Conservation (phyloP, 35 echinoderm and acorn worm genomes). For the Eucidaris tribuloides region DNA sequence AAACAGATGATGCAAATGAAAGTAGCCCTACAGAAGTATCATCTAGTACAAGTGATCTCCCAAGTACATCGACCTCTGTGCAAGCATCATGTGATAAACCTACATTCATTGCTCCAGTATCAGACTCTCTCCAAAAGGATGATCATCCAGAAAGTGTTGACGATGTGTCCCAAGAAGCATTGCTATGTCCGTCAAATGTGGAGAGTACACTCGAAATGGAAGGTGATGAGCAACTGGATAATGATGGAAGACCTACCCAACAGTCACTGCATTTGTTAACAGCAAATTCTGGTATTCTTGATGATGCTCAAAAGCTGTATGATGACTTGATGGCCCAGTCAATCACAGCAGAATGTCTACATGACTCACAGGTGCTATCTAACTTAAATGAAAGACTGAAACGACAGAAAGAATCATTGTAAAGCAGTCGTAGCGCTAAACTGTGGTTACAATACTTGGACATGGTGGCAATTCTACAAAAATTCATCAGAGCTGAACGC, state of each 20-base stretch:
- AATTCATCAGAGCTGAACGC: constrained; percentile 38
- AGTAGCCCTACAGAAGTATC: not conserved
- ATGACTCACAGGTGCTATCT: not conserved
- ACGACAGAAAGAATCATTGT: not conserved
- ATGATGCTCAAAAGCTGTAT: not conserved
- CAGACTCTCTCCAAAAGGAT: not conserved
- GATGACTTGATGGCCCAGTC: constrained; percentile 7
- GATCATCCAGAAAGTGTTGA: not conserved
- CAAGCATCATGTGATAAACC: not conserved
- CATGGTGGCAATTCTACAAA: constrained; percentile 38
- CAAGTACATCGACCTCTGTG: not conserved
- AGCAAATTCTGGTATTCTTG: not conserved
- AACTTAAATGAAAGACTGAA: not conserved
- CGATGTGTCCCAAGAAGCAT: not conserved
- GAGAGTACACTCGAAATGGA: not conserved
- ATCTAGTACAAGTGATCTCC: not conserved
- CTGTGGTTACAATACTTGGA: constrained; percentile 64
- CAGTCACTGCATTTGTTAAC: not conserved
- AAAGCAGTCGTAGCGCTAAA: not conserved
- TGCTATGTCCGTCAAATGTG: not conserved
- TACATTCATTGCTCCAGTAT: not conserved
- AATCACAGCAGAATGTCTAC: not conserved
- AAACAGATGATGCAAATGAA: not conserved
- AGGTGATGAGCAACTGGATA: not conserved
- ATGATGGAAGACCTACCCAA: not conserved